Conservation (phyloP, 2,888 invertebrate genomes). For the Idaea straminata region DNA sequence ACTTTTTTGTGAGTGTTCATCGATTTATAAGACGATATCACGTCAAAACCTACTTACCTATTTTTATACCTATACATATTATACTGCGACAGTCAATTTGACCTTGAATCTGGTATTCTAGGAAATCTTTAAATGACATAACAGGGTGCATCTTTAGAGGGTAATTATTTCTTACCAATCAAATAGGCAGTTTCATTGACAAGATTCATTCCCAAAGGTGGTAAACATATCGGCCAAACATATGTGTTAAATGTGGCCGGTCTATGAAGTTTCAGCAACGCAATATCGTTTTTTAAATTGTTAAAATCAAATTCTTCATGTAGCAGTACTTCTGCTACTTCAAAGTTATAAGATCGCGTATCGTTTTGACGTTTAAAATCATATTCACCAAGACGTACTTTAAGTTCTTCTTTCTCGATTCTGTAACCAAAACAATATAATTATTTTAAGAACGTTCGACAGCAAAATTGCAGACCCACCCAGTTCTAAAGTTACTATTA, state of each 20-base stretch:
- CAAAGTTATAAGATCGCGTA: conserved; percentile 85
- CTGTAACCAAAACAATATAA: conserved; percentile 48
- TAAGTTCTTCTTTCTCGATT: conserved; percentile 80
- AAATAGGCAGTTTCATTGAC: conserved; percentile 83
- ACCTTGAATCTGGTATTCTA: no score
- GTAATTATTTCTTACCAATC: conserved; percentile 71
- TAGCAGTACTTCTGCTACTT: conserved; percentile 82
- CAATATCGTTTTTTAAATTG: conserved; percentile 89
- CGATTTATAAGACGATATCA: no score
- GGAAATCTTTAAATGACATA: no score
- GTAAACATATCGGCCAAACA: conserved; percentile 92
- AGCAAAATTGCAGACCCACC: no score
- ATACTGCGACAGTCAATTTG: no score
- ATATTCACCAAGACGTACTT: conserved; percentile 90
- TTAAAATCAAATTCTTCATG: conserved; percentile 84
- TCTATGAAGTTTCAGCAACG: conserved; percentile 84
- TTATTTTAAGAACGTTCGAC: not conserved
- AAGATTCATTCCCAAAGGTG: conserved; percentile 81
- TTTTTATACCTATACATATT: no score
- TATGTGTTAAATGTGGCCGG: conserved; percentile 87
- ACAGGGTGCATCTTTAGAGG: no score
- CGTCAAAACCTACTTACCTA: no score
- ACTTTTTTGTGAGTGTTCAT: no score
- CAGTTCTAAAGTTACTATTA: no score
- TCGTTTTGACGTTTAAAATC: conserved; percentile 85